Evolutionary conservation across 92 coral and sea anemone genomes (phyloP), one percentile per base, ranked within the genome.

Genomic region (Parazoanthus darwini): DNA sequence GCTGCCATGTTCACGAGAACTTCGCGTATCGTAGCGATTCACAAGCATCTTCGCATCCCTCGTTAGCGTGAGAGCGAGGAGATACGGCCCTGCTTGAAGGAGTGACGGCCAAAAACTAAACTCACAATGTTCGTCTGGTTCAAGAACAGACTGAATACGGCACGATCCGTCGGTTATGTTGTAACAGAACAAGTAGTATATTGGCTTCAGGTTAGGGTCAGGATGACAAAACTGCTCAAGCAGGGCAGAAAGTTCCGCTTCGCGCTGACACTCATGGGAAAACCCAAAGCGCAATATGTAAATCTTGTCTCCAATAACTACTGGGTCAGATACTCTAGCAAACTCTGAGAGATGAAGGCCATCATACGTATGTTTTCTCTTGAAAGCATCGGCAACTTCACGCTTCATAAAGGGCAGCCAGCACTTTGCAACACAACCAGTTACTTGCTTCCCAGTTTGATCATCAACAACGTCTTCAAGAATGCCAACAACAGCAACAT

Each of bases 341-440:
- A 37, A 36, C 13, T 36, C 48, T 5, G 42, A 22, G 2, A 81
- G 50, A 37, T 58, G 85, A 81, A 66, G 73, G 9, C 85, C 71
- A 22, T 81, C 43, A 15, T 6, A 11, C 63, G 5, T 14, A 38
- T 66, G 3, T 59, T 20, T 38, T n/a, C 71, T 58, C 44, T 81
- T 38, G 26, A 81, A 66, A 37, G 42, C 71, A 18, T 37, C 74
- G 18, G 50, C 25, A 3, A n/a, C 71, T 81, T 81, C 50, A 56
- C 51, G 20, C 18, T 54, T 54, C 83, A 36, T 7, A n/a, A 58
- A 63, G 43, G 85, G 85, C 73, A 63, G 85, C 85, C 85, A 81
- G 16, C 73, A 81, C 23, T 81, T 81, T 8, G 56, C 72, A 36
- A 81, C 29, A 22, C 71, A 63, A 4, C 73, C 73, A 18, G 23